phyloP scores from a whole-genome alignment of 2,113 vertebrate genomes.

The Galeopterus variegatus region DNA sequence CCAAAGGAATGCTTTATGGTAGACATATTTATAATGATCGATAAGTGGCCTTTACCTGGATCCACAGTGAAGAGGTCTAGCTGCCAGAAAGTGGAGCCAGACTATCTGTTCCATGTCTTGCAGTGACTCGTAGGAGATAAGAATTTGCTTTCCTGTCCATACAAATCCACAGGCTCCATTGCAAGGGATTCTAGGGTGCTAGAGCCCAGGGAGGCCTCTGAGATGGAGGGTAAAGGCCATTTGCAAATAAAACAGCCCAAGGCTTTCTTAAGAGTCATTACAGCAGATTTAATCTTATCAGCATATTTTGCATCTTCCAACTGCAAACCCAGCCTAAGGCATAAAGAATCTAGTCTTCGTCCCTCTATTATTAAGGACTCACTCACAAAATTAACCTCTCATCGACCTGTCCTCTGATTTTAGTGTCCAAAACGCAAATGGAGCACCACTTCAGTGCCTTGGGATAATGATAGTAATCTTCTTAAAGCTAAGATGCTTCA shows the following conservation, averaged over 20 bases:
- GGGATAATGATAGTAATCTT: conserved; percentile 64
- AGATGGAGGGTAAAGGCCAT: background rate
- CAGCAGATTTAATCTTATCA: conserved; percentile 39
- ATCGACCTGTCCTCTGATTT: conserved; percentile 66
- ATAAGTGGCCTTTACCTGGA: background rate
- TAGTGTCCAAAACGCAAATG: conserved; percentile 45
- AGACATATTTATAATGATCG: background rate
- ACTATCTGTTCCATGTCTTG: background rate
- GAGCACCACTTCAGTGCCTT: conserved; percentile 11
- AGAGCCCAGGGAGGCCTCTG: background rate
- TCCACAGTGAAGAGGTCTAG: background rate
- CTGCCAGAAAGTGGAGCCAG: background rate
- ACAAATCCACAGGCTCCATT: background rate
- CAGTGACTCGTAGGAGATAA: background rate
- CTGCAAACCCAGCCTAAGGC: conserved; percentile 18
- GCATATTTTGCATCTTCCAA: conserved; percentile 29
- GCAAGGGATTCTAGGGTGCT: background rate
- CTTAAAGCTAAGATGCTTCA: conserved; percentile 36
- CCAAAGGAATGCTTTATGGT: background rate
- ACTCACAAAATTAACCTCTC: conserved; percentile 67
- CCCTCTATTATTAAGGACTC: conserved; percentile 49
- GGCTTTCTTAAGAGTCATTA: background rate
- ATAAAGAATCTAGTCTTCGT: background rate
- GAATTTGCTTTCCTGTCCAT: background rate
- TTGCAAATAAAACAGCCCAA: conserved; percentile 36